Percentiles rank a stretch among this genome's conserved stretches.
phyloP scores from a whole-genome alignment of 2,113 vertebrate genomes.

The Connochaetes taurinus region DNA sequence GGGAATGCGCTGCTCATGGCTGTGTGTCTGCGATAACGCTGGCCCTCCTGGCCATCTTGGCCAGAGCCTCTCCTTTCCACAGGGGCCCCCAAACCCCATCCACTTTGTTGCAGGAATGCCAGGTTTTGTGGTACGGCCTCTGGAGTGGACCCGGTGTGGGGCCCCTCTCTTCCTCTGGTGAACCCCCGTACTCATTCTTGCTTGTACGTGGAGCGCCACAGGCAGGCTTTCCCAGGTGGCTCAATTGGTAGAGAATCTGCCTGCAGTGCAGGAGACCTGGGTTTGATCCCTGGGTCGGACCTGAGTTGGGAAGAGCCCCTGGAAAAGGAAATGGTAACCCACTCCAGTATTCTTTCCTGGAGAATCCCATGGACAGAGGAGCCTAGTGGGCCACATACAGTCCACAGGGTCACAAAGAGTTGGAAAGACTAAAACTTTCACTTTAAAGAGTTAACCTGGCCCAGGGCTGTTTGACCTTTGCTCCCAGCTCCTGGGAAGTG shows the following conservation, averaged over 20 bases:
- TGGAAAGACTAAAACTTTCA: not conserved
- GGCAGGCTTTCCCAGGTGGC: not conserved
- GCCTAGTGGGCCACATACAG: not conserved
- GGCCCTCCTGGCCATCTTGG: not conserved
- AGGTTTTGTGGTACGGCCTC: not conserved
- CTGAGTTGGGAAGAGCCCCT: not conserved
- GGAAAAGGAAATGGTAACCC: not conserved
- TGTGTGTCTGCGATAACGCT: not conserved
- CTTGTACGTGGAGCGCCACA: not conserved
- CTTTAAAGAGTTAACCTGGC: not conserved
- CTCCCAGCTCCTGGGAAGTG: not conserved
- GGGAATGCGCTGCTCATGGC: rapidly evolving
- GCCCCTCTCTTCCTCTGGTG: not conserved
- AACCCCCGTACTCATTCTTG: no score
- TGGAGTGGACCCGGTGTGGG: no score
- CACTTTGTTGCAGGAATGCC: not conserved
- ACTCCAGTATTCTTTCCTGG: not conserved
- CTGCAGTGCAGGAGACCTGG: not conserved
- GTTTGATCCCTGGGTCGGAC: not conserved
- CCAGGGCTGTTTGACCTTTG: not conserved
- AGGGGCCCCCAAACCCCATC: not conserved
- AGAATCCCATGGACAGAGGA: not conserved
- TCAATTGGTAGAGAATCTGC: not conserved
- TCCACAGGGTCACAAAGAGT: not conserved
- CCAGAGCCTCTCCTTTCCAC: no score